Evolutionary conservation across 2,797 vertebrate genomes (phyloP), one percentile per base, ranked within the genome.

Genomic region (Zenarchopterus dispar): DNA sequence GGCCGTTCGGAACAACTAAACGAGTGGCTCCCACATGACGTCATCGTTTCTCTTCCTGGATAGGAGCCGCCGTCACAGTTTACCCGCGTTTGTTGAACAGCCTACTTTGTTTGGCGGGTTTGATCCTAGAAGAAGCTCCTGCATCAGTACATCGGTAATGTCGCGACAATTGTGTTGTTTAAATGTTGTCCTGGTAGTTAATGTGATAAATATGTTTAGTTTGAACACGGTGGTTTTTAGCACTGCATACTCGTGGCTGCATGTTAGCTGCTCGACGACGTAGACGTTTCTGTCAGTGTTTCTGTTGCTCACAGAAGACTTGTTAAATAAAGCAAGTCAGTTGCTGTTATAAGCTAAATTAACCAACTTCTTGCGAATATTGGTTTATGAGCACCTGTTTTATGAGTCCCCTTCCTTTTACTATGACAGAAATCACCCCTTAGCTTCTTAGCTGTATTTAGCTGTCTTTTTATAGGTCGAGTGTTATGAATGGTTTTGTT

Each of bases 31-130:
- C 64, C 18, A 1, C 1, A 0, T 8, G 2, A 21, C 26, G 43
- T 43, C 50, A 11, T 0, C 1, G 1, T 5, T 68, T 22, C 42
- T 33, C 64, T 88, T 86, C 87, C 77, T 45, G 63, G 0, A 3
- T 65, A 11, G 3, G 5, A 1, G 0, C 0, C 4, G 0, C 7
- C 87, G 84, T 90, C 88, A 88, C 28, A 11, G 3, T 80, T 85
- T 83, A 78, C 89, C 84, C 89, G 89, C 84, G 84, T 77, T 74
- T 33, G 74, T 84, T 73, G 67, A 84, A 86, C 76, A 59, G 0
- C 49, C 47, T 56, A 18, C 28, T 56, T 63, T 49, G 76, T 85
- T 92, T 89, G 88, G 91, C 91, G 89, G 88, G 84, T 74, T 39
- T 69, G 5, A 48, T 4, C 8, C 5, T 3, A 21, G 19, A 31